phyloP scores from a whole-genome alignment of 64 coral and sea anemone genomes.

The Actinia tenebrosa region DNA sequence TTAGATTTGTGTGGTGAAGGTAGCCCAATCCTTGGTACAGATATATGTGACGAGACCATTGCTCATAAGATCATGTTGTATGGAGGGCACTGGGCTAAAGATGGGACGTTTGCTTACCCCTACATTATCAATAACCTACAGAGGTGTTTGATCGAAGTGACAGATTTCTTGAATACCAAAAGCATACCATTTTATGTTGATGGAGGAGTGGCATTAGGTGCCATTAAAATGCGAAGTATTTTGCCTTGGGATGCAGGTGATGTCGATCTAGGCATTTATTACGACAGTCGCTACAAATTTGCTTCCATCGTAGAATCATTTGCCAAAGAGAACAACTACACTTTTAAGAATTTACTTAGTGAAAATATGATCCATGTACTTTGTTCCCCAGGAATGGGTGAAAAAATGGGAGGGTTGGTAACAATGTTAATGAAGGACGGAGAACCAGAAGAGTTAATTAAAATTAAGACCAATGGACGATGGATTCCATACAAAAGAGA shows the following conservation, averaged over 20 bases:
- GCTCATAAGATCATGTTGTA: slow-evolving; percentile 40
- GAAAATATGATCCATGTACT: background rate
- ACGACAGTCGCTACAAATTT: background rate
- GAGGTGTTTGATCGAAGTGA: background rate
- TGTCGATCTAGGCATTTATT: slow-evolving; percentile 14
- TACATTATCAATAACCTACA: slow-evolving; percentile 38
- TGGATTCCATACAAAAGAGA: slow-evolving; percentile 13
- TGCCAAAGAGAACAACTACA: background rate
- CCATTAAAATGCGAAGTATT: slow-evolving; percentile 34
- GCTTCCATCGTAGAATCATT: background rate
- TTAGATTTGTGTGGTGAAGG: slow-evolving; percentile 29
- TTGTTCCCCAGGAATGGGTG: background rate
- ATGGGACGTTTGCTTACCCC: slow-evolving; percentile 38
- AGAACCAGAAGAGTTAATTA: background rate
- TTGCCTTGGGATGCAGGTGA: slow-evolving; percentile 57
- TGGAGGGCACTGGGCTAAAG: slow-evolving; percentile 35
- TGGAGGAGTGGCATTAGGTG: slow-evolving; percentile 24
- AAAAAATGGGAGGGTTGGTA: background rate
- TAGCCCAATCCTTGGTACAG: slow-evolving; percentile 37
- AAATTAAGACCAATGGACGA: slow-evolving; percentile 43
- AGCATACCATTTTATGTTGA: slow-evolving; percentile 14
- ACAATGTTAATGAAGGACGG: background rate
- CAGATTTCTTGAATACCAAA: slow-evolving; percentile 6
- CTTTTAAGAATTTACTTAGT: background rate
- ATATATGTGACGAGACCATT: slow-evolving; percentile 27